phyloP scores from a whole-genome alignment of 2,888 invertebrate species.

The Euplexia lucipara region DNA sequence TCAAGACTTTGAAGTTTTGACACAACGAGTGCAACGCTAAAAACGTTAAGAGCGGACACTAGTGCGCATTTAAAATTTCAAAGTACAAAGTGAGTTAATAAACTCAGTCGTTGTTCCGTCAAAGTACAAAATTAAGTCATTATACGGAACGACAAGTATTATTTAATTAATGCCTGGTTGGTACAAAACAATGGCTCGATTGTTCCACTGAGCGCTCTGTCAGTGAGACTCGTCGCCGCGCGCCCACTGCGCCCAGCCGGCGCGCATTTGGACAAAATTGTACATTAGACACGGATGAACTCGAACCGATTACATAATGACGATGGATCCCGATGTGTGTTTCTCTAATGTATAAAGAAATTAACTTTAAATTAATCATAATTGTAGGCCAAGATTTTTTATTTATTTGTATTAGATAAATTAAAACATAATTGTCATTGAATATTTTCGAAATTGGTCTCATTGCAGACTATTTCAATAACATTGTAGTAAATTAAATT shows the following conservation, averaged over 20 bases:
- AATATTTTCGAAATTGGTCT: background rate
- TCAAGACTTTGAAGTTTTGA: no score
- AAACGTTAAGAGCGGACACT: slow-evolving; percentile 57
- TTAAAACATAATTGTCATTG: background rate
- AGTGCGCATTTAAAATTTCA: slow-evolving; percentile 55
- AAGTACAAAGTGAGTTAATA: slow-evolving; percentile 65
- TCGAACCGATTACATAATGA: slow-evolving; percentile 35
- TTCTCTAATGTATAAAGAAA: slow-evolving; percentile 23
- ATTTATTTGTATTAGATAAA: background rate
- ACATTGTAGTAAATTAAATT: slow-evolving; percentile 6
- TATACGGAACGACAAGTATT: slow-evolving; percentile 75
- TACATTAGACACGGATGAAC: slow-evolving; percentile 52
- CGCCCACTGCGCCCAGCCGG: slow-evolving; percentile 43
- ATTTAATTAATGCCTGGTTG: slow-evolving; percentile 80
- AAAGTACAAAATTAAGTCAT: slow-evolving; percentile 78
- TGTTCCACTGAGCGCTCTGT: slow-evolving; percentile 71
- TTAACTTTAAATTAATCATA: slow-evolving; percentile 13
- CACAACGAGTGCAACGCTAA: no score
- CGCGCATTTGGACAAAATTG: slow-evolving; percentile 36
- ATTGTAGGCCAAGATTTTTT: slow-evolving; percentile 4
- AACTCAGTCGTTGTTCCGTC: slow-evolving; percentile 61
- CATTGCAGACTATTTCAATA: no score
- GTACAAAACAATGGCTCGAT: slow-evolving; percentile 79
- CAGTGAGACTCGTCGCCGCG: slow-evolving; percentile 62
- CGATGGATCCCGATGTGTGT: slow-evolving; percentile 11